Base-by-base conservation (phyloP, 2,888 invertebrate genomes). In the Calliopum simillimum region DNA sequence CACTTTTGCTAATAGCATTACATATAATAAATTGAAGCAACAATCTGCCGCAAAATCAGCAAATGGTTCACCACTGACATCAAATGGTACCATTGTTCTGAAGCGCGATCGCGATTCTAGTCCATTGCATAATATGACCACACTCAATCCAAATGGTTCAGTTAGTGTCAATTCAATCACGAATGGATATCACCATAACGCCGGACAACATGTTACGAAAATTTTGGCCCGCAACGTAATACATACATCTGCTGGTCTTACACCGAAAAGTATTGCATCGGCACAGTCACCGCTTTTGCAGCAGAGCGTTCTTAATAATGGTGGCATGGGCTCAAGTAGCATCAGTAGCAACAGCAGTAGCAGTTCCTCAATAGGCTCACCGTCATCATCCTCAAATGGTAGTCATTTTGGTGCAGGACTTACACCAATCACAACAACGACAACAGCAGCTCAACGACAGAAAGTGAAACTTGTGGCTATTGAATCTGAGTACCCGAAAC, bases 401-500 rank as follows among this genome's bases (percentile, higher is more conserved):
- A 78, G 6, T 53, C 51, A 13, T 23, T 55, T 55, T 51, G 33
- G 19, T 64, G 66, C 46, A 53, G 72, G 71, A 53, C 72, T 72
- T 51, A 71, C 74, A 8, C 68, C 73, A 47, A 77, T 76, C 21
- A 76, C 75, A 69, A 70, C 74, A 66, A 23, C 25, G 61, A 64
- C 58, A 76, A 55, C 56, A 76, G 59, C 55, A n/a, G 14, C 13
- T 64, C 41, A 21, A 65, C 66, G 56, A 47, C 80, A 82, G 59
- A 83, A 84, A 69, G 73, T 79, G 4, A 84, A 84, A 61, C 33
- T 68, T 19, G 74, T 78, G 2, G 73, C 78, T 6, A 73, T 82
- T 41, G 84, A 80, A 68, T 82, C 80, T 71, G 89, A 90, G 59
- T 98, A 93, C 81, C 98, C 98, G 0, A 99, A 99, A 86, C 99